Evolutionary conservation across 2,113 vertebrate genomes (phyloP).

Genomic region (Rhinopithecus roxellana): DNA sequence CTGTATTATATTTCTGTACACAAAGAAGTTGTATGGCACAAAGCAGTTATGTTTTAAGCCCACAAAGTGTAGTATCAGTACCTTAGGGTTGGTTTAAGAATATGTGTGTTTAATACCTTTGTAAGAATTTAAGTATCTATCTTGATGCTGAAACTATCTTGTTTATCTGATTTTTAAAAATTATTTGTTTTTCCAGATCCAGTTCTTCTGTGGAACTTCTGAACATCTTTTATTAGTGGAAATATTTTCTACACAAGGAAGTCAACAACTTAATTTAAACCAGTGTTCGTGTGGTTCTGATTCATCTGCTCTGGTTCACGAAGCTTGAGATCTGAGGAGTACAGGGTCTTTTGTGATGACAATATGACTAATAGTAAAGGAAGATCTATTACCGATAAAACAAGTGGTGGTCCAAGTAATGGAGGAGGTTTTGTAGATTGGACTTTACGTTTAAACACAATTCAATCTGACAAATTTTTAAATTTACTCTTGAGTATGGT

Average conservation of each 20-base stretch:
- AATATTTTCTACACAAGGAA: slow-evolving; percentile 56
- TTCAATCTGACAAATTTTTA: slow-evolving; percentile 88
- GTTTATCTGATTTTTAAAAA: not conserved
- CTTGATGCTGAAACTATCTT: too few relatives aligned
- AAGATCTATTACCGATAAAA: slow-evolving; percentile 78
- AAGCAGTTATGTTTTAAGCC: not conserved
- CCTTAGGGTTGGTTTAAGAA: not conserved
- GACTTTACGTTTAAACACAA: slow-evolving; percentile 85
- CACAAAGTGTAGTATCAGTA: not conserved
- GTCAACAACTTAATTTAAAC: slow-evolving; percentile 43
- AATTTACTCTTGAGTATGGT: slow-evolving; percentile 95
- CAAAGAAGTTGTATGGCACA: not conserved
- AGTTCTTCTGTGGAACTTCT: slow-evolving; percentile 52
- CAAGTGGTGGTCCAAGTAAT: slow-evolving; percentile 73
- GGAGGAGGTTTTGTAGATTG: slow-evolving; percentile 85
- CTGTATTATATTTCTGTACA: not conserved
- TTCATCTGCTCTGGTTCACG: slow-evolving; percentile 25
- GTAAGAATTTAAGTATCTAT: not conserved
- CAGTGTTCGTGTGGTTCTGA: not conserved
- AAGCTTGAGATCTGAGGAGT: slow-evolving; percentile 63
- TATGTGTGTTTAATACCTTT: not conserved
- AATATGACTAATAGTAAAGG: slow-evolving; percentile 88
- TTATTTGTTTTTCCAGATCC: slow-evolving; percentile 72
- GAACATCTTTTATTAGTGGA: slow-evolving; percentile 67
- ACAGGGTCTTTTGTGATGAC: slow-evolving; percentile 77